A percentile compares a stretch with the other conserved stretches of the same genome.
Conservation (phyloP, 2,113 vertebrate genomes). For the Accipiter virgatus region DNA sequence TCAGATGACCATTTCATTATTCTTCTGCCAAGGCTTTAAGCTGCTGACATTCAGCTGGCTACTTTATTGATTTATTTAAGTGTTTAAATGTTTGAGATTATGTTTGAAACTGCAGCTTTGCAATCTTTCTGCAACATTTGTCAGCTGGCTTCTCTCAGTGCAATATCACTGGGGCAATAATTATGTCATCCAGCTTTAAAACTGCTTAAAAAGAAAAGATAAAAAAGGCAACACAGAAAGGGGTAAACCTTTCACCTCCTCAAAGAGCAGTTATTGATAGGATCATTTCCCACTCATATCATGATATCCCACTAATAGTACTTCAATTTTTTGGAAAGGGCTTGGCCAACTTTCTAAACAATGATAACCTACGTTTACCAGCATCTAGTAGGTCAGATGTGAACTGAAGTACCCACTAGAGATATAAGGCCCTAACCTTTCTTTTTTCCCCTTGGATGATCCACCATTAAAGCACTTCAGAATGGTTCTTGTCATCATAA, state of each 20-base stretch:
- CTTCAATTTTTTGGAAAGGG: background rate
- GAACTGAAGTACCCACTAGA: background rate
- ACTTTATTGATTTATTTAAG: background rate
- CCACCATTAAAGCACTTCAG: background rate
- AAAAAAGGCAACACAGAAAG: background rate
- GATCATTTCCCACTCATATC: background rate
- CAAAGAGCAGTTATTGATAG: background rate
- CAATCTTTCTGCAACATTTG: background rate
- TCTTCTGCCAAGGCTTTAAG: background rate
- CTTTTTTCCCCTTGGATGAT: background rate
- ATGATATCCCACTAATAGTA: background rate
- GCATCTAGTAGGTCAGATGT: background rate
- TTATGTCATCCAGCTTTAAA: background rate
- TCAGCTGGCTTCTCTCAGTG: background rate
- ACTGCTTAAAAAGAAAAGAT: background rate
- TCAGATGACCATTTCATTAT: background rate
- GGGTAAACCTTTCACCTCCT: background rate
- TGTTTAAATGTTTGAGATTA: background rate
- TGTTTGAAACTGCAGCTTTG: background rate
- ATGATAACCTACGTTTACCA: background rate
- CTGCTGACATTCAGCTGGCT: background rate
- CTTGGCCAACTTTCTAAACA: background rate
- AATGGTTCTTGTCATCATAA: slow-evolving; percentile 14
- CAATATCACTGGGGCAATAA: background rate
- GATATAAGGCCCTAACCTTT: background rate